A percentile compares a stretch with the other conserved stretches of the same genome.
Conservation (phyloP, 2,797 vertebrate species). For the Pyrocephalus nanus region DNA sequence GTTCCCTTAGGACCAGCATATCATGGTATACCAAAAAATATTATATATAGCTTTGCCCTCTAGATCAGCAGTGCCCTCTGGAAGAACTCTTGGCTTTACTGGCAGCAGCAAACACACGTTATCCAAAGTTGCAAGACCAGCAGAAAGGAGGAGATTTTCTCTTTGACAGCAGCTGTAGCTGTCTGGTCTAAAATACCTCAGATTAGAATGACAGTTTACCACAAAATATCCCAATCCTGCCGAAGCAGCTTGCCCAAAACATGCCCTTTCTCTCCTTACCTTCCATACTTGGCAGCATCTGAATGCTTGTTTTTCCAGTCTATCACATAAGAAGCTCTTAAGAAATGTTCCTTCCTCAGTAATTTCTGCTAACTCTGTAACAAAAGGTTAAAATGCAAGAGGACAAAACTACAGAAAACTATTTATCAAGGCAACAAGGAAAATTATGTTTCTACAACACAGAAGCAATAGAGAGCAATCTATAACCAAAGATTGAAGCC, state of each 20-base stretch:
- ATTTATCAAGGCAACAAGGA: neutral
- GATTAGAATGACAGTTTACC: conserved; percentile 32
- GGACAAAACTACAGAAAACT: neutral
- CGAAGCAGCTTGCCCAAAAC: conserved; percentile 13
- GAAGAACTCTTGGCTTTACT: conserved; percentile 49
- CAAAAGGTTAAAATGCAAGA: neutral
- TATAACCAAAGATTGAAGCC: neutral
- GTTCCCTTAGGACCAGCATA: conserved; percentile 38
- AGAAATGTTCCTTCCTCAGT: neutral
- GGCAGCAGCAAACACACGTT: conserved; percentile 37
- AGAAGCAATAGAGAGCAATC: neutral
- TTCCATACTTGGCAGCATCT: neutral
- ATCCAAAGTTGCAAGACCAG: conserved; percentile 39
- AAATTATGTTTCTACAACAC: neutral
- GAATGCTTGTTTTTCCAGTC: neutral
- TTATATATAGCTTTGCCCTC: conserved; percentile 50
- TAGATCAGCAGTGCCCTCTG: conserved; percentile 45
- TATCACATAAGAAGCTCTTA: neutral
- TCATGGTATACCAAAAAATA: conserved; percentile 14
- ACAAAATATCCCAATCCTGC: conserved; percentile 29
- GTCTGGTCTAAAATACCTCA: conserved; percentile 42
- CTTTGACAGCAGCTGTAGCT: conserved; percentile 41
- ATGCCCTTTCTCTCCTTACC: conserved; percentile 45
- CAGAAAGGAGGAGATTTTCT: conserved; percentile 47
- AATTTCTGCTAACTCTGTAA: neutral